phyloP scores from a whole-genome alignment of 2,113 vertebrate genomes.

The Gallinago paraguaiae region DNA sequence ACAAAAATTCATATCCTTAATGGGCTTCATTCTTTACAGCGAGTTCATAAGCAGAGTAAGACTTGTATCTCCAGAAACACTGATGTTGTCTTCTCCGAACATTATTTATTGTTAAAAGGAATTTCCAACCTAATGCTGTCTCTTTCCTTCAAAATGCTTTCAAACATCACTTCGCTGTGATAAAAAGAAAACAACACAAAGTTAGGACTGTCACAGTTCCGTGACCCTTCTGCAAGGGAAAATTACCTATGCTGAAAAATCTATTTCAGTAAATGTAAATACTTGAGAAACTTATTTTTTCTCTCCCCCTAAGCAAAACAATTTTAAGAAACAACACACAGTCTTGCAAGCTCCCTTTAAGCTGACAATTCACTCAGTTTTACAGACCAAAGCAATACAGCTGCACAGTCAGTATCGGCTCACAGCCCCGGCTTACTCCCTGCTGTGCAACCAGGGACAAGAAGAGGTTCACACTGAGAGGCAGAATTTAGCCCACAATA shows the following conservation, averaged over 20 bases:
- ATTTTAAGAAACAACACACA: neutral
- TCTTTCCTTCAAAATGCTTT: neutral
- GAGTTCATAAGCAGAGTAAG: neutral
- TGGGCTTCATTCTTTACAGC: neutral
- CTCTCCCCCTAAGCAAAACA: neutral
- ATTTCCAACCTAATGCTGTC: neutral
- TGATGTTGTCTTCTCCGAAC: neutral
- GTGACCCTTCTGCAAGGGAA: neutral
- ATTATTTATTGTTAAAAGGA: neutral
- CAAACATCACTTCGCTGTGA: neutral
- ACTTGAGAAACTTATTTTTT: neutral
- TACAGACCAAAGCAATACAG: neutral
- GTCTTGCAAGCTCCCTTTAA: neutral
- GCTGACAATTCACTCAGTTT: neutral
- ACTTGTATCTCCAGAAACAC: neutral
- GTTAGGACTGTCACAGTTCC: neutral
- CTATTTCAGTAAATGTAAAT: neutral
- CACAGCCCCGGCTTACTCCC: neutral
- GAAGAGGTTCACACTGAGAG: neutral
- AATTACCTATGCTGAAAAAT: neutral
- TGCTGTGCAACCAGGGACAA: rapidly evolving
- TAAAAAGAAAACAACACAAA: neutral
- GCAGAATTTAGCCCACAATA: neutral
- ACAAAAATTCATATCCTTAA: neutral
- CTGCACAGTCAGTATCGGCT: no score